phyloP scores from a whole-genome alignment of 2,888 invertebrate species.

The Pedicia rivosa region DNA sequence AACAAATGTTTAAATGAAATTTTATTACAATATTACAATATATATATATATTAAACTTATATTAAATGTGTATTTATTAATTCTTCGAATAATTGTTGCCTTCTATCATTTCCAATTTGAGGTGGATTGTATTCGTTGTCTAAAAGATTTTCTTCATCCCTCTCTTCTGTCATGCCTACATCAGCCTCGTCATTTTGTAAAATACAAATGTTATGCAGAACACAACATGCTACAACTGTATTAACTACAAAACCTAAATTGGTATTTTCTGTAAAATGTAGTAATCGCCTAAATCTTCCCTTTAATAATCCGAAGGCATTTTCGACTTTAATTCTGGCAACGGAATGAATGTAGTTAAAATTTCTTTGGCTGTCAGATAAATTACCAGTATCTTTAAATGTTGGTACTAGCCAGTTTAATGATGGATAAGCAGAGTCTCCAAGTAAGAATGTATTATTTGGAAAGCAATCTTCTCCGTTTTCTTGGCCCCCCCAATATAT shows the following conservation, averaged over 20 bases:
- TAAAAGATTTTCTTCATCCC: too few relatives aligned
- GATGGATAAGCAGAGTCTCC: conserved; percentile 17
- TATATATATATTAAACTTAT: too few relatives aligned
- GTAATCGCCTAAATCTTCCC: conserved; percentile 15
- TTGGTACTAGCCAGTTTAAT: conserved; percentile 13
- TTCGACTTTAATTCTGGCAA: conserved; percentile 16
- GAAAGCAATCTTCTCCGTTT: background rate
- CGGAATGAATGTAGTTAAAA: conserved; percentile 17
- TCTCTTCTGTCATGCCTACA: too few relatives aligned
- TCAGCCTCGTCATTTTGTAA: background rate
- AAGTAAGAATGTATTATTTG: conserved; percentile 10
- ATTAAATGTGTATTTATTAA: too few relatives aligned
- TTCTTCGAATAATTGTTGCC: too few relatives aligned
- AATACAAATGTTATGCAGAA: conserved; percentile 13
- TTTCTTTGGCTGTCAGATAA: conserved; percentile 15
- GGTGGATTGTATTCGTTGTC: too few relatives aligned
- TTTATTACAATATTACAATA: too few relatives aligned
- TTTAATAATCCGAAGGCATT: conserved; percentile 19
- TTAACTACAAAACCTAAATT: conserved; percentile 11
- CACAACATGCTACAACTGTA: conserved; percentile 13
- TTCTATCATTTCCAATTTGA: too few relatives aligned
- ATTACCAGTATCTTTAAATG: conserved; percentile 17
- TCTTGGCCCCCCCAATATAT: background rate
- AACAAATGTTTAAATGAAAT: too few relatives aligned
- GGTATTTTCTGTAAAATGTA: conserved; percentile 14